Conservation (phyloP, 53 echinoderm and acorn worm genomes). For the Stichopus horrens region DNA sequence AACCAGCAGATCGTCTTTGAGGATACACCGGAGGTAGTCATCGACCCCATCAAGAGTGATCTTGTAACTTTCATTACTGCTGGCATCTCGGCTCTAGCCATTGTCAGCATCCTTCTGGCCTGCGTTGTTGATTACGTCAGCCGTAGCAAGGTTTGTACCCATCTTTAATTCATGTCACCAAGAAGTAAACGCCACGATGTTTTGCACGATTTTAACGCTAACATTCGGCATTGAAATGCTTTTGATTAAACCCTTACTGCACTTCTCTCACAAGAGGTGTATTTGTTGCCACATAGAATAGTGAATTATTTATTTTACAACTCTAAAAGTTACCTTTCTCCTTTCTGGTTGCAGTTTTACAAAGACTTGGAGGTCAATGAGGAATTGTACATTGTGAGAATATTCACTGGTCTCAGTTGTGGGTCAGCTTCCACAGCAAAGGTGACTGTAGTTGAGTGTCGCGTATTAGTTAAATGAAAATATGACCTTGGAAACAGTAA, state of each 20-base stretch:
- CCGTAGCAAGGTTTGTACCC: slow-evolving; percentile 16
- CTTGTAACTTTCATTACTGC: slow-evolving; percentile 31
- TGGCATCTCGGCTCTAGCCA: background rate
- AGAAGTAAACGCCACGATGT: background rate
- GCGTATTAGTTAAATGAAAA: too few species aligned
- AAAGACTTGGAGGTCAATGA: slow-evolving; percentile 11
- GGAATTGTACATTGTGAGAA: slow-evolving; percentile 49
- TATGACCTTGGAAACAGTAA: too few species aligned
- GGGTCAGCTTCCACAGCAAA: slow-evolving; percentile 59
- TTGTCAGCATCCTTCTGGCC: background rate
- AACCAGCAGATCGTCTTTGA: slow-evolving; percentile 57
- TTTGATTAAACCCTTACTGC: too few species aligned
- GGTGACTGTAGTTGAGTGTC: slow-evolving; percentile 16
- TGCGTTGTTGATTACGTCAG: slow-evolving; percentile 11
- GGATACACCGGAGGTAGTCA: slow-evolving; percentile 27
- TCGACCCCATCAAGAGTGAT: slow-evolving; percentile 25
- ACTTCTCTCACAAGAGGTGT: too few species aligned
- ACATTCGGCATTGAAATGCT: too few species aligned
- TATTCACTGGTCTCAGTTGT: slow-evolving; percentile 61
- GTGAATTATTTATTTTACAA: too few species aligned
- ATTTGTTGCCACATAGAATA: too few species aligned
- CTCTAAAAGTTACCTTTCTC: too few species aligned
- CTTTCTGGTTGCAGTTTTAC: slow-evolving; percentile 23
- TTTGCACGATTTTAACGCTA: too few species aligned
- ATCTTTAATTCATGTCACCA: background rate